Percentiles rank a stretch among this genome's conserved stretches.
These are phyloP conservation scores for Odontomyia ornata DNA, from an alignment of 2,888 invertebrate genomes.

Conservation along the genomic window DNA sequence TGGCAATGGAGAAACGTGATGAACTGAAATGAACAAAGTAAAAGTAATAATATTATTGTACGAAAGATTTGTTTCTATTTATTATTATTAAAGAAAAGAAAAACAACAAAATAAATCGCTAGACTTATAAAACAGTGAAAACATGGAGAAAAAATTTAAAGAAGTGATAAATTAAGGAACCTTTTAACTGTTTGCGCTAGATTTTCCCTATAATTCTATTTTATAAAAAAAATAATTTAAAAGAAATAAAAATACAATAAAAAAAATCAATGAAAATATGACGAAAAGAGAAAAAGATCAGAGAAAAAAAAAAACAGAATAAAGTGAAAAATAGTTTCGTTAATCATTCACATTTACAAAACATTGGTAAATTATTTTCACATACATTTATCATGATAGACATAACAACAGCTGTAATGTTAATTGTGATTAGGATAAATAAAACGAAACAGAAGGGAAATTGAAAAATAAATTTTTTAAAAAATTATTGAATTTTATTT, in stretches of 20 bases:
- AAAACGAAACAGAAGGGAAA: neutral
- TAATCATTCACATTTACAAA: neutral
- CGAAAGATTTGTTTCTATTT: slow-evolving; percentile 41
- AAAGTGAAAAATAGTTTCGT: slow-evolving; percentile 8
- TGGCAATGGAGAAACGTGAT: slow-evolving; percentile 83
- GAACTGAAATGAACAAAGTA: slow-evolving; percentile 47
- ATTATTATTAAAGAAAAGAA: slow-evolving; percentile 23
- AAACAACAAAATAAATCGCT: slow-evolving; percentile 17
- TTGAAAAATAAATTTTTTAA: neutral
- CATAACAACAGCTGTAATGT: neutral
- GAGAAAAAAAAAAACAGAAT: neutral
- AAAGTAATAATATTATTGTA: slow-evolving; percentile 28
- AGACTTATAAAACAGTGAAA: slow-evolving; percentile 33
- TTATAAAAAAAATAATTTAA: slow-evolving; percentile 38
- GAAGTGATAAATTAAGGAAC: slow-evolving; percentile 39
- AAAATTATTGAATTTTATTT: neutral
- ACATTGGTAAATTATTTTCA: slow-evolving; percentile 6
- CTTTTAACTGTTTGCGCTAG: slow-evolving; percentile 41
- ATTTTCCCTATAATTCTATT: slow-evolving; percentile 32
- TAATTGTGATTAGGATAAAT: slow-evolving; percentile 1
- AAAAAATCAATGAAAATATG: neutral
- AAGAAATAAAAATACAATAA: neutral
- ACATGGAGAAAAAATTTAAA: slow-evolving; percentile 22
- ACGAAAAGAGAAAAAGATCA: neutral
- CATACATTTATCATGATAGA: neutral